Base-by-base conservation (phyloP, 2,797 vertebrate species). In the Melanotaenia parkinsoni region DNA sequence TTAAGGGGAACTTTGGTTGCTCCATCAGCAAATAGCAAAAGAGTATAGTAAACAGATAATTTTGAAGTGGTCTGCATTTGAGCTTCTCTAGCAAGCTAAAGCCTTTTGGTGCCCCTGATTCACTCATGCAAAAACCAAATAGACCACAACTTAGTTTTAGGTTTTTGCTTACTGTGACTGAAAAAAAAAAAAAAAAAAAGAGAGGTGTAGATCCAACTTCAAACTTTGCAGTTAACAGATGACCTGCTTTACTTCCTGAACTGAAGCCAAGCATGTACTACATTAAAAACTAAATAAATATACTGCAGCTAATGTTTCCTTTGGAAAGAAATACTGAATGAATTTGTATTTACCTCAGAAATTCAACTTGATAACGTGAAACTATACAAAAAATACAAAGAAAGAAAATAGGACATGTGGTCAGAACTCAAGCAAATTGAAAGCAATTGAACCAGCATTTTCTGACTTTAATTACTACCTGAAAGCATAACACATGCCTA, bases 1-100 rank as follows among this genome's bases (percentile, higher is more conserved):
- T 54, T 53, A 68, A 72, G 78, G 86, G 78, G 63, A 84, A 80
- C 47, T 80, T 80, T 78, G 74, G 71, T 86, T 82, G 75, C 81
- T 79, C 60, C 66, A 75, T 86, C 78, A 81, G 79, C 79, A 84
- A 83, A 82, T 64, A 81, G 13, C 69, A 73, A 28, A 72, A 74
- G 32, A 64, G 28, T 70, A 58, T 40, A 20, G 63, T 51, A 58
- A 47, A 67, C 33, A 79, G 58, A 73, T 67, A 51, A 62, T 58
- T 67, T 58, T 45, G 54, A 47, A 16, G 38, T 57, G 14, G 57
- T 59, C 62, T 67, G n/a, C 35, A 47, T 20, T n/a, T n/a, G 47
- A 50, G 47, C 8, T 50, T 50, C 18, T 45, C 43, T 6, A 45
- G 6, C 24, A 63, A 63, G 51, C 43, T 47, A 70, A 43, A 75